These are phyloP conservation scores for Callimico goeldii DNA, from an alignment of 2,797 vertebrate species.

Conservation along the genomic window DNA sequence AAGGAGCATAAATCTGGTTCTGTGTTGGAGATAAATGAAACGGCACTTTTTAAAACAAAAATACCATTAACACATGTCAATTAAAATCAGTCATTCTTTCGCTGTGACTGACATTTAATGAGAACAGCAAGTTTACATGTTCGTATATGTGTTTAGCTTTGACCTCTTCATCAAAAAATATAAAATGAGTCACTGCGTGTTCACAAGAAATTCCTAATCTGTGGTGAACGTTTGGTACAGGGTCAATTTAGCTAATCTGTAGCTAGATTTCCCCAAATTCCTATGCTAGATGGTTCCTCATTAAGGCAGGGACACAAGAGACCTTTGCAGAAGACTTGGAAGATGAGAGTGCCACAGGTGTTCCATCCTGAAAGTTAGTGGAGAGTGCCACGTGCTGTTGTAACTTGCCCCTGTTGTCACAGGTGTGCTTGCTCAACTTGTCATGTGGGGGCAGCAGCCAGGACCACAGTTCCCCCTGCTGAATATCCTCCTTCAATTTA, in stretches of 20 bases:
- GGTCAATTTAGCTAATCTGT: not conserved
- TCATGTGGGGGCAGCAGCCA: not conserved
- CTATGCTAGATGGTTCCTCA: not conserved
- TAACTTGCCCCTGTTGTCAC: not conserved
- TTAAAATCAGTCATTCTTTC: not conserved
- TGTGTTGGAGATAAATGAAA: not conserved
- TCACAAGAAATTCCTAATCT: not conserved
- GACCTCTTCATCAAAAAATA: not conserved
- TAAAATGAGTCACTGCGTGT: not conserved
- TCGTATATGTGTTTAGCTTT: not conserved
- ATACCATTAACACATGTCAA: not conserved
- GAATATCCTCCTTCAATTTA: not conserved
- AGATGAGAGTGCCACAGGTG: not conserved
- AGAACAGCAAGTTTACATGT: not conserved
- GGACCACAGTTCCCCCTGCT: not conserved
- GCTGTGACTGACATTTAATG: not conserved
- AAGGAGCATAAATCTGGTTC: not conserved
- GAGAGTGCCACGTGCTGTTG: not conserved
- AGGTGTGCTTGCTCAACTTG: not conserved
- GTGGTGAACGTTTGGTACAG: not conserved
- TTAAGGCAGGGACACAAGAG: not conserved
- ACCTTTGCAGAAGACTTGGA: not conserved
- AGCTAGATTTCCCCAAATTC: not conserved
- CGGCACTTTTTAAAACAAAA: not conserved
- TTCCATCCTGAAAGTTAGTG: not conserved